Evolutionary conservation across 2,888 invertebrate species (phyloP).

Genomic region (Phyto melanocephala): DNA sequence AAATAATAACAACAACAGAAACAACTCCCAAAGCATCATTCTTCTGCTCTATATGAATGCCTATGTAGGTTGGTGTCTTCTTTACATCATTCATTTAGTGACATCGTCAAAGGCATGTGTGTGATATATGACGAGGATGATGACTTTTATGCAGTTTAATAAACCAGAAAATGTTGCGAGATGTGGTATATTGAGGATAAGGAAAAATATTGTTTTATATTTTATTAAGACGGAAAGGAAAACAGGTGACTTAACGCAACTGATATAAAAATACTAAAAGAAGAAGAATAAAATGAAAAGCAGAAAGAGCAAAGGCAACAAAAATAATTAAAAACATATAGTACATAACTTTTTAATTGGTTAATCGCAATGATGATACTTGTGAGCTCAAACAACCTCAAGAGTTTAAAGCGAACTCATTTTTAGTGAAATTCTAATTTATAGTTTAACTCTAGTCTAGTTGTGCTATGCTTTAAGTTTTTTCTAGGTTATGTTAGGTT

Average conservation of each 20-base stretch:
- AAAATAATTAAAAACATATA: slow-evolving; percentile 39
- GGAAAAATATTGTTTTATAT: too few species aligned
- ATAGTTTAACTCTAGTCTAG: too few species aligned
- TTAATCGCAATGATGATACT: background rate
- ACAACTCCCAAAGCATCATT: slow-evolving; percentile 34
- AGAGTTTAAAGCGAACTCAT: too few species aligned
- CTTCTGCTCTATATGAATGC: background rate
- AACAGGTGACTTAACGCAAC: background rate
- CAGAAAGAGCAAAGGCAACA: background rate
- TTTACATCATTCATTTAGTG: background rate
- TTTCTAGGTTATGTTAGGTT: too few species aligned
- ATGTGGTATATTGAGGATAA: slow-evolving; percentile 27
- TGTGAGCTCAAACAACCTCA: too few species aligned
- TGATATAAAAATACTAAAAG: background rate
- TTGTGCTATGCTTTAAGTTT: too few species aligned
- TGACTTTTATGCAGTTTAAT: slow-evolving; percentile 57
- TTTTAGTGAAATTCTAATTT: too few species aligned
- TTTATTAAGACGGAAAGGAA: background rate
- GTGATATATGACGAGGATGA: background rate
- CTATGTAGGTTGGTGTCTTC: background rate
- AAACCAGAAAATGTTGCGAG: slow-evolving; percentile 45
- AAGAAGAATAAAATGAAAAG: background rate
- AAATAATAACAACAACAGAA: background rate
- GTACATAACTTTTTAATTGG: slow-evolving; percentile 33
- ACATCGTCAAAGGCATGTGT: slow-evolving; percentile 22